A percentile compares a stretch with the other conserved stretches of the same genome.
phyloP scores from a whole-genome alignment of 2,797 vertebrate species.

The Mareca penelope region DNA sequence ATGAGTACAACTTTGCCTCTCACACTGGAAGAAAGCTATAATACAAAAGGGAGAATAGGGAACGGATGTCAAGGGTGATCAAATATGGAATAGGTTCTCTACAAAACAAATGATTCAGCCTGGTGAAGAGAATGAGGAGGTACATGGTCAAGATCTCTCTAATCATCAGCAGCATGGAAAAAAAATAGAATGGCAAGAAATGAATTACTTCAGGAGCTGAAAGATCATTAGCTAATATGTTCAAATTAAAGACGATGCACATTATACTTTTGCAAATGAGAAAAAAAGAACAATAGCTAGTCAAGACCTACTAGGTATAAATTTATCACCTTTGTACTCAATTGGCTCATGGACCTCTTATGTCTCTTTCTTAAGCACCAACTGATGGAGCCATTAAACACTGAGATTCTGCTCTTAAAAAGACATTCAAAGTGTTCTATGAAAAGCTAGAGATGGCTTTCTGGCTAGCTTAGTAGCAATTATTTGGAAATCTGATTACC shows the following conservation, averaged over 20 bases:
- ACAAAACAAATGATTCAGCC: background rate
- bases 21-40: background rate
- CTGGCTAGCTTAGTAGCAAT: background rate
- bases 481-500: background rate
- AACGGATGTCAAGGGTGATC: background rate
- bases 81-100: background rate
- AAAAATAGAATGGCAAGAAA: background rate
- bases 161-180: background rate
- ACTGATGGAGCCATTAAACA: background rate
- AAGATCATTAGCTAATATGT: rapidly evolving
- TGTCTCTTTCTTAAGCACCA: background rate
- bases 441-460: background rate
- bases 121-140: background rate
- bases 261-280: background rate
- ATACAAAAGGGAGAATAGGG: background rate
- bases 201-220: background rate
- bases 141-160: background rate
- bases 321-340: background rate
- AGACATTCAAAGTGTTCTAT: background rate
- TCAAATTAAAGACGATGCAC: background rate
- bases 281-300: background rate
- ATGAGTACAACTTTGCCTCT: background rate
- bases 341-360: background rate
- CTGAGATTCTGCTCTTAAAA: background rate
- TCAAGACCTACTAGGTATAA: background rate